Percentiles rank a stretch among this genome's conserved stretches.
phyloP scores from a whole-genome alignment of 2,797 vertebrate species.

The Rallus crepitans region DNA sequence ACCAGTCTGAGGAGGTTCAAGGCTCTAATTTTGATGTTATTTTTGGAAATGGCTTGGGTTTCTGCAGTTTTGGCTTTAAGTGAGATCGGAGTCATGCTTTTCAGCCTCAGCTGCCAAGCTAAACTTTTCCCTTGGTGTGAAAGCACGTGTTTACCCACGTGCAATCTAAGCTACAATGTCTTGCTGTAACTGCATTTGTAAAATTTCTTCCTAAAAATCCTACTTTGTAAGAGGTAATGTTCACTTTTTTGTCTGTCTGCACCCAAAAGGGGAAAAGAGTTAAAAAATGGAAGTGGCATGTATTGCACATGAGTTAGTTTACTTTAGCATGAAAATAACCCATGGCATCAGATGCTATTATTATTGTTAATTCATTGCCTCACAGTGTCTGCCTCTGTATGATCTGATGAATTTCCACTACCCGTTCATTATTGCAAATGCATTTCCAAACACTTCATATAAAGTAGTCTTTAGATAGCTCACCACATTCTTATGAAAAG shows the following conservation, averaged over 20 bases:
- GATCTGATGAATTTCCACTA: conserved; percentile 71
- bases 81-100: conserved; percentile 79
- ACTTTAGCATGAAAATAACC: conserved; percentile 73
- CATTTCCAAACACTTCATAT: conserved; percentile 57
- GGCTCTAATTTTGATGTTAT: conserved; percentile 78
- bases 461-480: conserved; percentile 60
- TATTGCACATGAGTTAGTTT: conserved; percentile 36
- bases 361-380: conserved; percentile 71
- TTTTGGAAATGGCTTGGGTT: conserved; percentile 81
- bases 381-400: conserved; percentile 65
- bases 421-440: conserved; percentile 46
- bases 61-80: conserved; percentile 80
- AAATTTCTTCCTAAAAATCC: conserved; percentile 76
- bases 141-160: conserved; percentile 83
- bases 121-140: conserved; percentile 84
- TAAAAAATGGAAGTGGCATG: conserved; percentile 61
- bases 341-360: conserved; percentile 29
- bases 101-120: conserved; percentile 77
- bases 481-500: conserved; percentile 49
- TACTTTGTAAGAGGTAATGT: conserved; percentile 35
- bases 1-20: conserved; percentile 72
- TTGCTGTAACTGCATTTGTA: conserved; percentile 77
- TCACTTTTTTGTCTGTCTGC: conserved; percentile 32
- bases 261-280: conserved; percentile 25
- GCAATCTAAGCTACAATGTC: conserved; percentile 74